phyloP scores from a whole-genome alignment of 2,888 invertebrate genomes.

The Agrochola lychnidis region DNA sequence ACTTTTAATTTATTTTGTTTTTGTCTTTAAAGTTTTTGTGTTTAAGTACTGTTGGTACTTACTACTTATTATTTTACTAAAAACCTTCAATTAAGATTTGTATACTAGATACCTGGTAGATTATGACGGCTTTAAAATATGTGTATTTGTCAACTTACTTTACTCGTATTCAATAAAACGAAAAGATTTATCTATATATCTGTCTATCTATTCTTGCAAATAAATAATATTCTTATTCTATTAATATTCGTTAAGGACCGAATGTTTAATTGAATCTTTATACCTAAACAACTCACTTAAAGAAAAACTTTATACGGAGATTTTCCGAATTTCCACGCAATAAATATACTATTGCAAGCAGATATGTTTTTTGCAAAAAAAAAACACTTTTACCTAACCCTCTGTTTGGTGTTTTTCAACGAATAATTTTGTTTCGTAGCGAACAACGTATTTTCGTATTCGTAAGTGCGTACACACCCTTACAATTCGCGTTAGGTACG shows the following conservation, averaged over 20 bases:
- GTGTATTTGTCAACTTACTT: not conserved
- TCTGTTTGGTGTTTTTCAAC: not conserved
- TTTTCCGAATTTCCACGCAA: not conserved
- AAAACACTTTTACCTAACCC: not conserved
- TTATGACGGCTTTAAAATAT: not conserved
- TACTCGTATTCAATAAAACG: too few relatives aligned
- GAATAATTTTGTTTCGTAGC: not conserved
- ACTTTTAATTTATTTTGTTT: too few relatives aligned
- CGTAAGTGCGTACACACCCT: slow-evolving; percentile 17
- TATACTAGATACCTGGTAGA: not conserved
- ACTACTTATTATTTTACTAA: too few relatives aligned
- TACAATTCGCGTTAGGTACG: slow-evolving; percentile 34
- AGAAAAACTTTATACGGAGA: not conserved
- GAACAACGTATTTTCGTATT: not conserved
- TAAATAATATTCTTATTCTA: not conserved
- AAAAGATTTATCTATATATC: too few relatives aligned
- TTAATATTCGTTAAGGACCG: not conserved
- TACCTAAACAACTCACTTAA: not conserved
- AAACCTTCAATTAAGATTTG: too few relatives aligned
- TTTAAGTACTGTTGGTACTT: too few relatives aligned
- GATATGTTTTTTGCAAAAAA: not conserved
- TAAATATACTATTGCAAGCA: too few relatives aligned
- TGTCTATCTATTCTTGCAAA: not conserved
- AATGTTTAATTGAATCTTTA: not conserved
- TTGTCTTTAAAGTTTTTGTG: too few relatives aligned